Evolutionary conservation across 2,113 vertebrate genomes (phyloP).

Genomic region (Coregonus clupeaformis): DNA sequence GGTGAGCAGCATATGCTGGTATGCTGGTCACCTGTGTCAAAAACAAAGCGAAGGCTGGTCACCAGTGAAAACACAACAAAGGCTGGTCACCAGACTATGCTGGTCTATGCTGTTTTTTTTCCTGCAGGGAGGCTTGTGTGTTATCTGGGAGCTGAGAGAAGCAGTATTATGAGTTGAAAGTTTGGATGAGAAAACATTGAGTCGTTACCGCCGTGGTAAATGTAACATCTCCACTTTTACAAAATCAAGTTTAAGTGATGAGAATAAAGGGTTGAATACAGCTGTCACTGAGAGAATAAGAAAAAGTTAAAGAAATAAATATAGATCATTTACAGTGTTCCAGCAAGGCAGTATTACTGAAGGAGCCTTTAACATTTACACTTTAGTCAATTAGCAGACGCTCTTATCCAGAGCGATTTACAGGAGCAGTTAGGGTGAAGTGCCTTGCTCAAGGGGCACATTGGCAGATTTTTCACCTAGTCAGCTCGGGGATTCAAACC

Average conservation of each 20-base stretch:
- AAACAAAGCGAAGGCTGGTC: too few species aligned
- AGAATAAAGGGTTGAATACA: neutral
- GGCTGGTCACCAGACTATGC: too few species aligned
- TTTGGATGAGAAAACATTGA: neutral
- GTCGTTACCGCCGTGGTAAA: neutral
- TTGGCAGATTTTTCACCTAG: too few species aligned
- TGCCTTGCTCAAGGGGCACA: too few species aligned
- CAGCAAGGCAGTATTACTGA: neutral
- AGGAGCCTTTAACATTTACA: neutral
- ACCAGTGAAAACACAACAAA: too few species aligned
- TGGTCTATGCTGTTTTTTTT: too few species aligned
- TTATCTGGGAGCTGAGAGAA: constrained; percentile 19
- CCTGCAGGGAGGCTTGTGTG: constrained; percentile 18
- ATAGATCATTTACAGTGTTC: neutral
- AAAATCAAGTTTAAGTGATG: neutral
- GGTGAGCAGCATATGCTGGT: too few species aligned
- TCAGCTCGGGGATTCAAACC: too few species aligned
- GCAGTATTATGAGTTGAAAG: neutral
- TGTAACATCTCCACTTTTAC: neutral
- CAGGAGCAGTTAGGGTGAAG: too few species aligned
- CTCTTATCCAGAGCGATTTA: too few species aligned
- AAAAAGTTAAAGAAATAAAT: neutral
- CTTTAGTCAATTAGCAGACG: too few species aligned
- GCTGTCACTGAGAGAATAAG: neutral
- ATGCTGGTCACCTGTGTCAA: too few species aligned